Conservation (phyloP, 2,113 vertebrate genomes). For the Lagopus muta region DNA sequence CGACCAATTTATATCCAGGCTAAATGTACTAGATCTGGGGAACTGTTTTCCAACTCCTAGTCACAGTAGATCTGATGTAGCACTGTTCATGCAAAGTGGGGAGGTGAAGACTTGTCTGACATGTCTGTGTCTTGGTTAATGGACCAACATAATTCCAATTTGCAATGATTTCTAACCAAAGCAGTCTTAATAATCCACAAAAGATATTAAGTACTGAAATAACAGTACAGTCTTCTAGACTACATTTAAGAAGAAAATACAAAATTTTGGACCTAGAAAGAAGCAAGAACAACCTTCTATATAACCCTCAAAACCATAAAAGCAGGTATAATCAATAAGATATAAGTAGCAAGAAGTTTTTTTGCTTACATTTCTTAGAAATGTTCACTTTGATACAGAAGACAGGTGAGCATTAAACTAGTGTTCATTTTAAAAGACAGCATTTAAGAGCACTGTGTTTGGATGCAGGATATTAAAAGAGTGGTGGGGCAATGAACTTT, state of each 20-base stretch:
- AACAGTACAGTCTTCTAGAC: background rate
- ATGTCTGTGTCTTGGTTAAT: background rate
- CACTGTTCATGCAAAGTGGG: background rate
- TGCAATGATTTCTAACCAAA: background rate
- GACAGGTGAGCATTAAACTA: background rate
- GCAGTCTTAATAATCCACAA: background rate
- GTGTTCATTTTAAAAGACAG: background rate
- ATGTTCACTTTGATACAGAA: background rate
- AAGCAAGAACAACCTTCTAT: background rate
- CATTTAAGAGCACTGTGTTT: background rate
- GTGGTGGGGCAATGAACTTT: background rate
- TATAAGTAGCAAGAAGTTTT: background rate
- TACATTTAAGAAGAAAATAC: background rate
- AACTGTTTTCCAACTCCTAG: background rate
- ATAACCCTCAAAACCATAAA: background rate
- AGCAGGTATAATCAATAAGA: background rate
- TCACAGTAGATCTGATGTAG: background rate
- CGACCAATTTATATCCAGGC: background rate
- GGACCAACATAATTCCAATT: background rate
- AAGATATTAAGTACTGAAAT: background rate
- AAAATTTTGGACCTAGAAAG: background rate
- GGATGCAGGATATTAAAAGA: background rate
- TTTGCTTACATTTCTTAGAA: background rate
- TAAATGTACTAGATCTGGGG: background rate
- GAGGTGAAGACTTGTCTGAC: background rate